Evolutionary conservation across 2,113 vertebrate genomes (phyloP).

Genomic region (Equus przewalskii): DNA sequence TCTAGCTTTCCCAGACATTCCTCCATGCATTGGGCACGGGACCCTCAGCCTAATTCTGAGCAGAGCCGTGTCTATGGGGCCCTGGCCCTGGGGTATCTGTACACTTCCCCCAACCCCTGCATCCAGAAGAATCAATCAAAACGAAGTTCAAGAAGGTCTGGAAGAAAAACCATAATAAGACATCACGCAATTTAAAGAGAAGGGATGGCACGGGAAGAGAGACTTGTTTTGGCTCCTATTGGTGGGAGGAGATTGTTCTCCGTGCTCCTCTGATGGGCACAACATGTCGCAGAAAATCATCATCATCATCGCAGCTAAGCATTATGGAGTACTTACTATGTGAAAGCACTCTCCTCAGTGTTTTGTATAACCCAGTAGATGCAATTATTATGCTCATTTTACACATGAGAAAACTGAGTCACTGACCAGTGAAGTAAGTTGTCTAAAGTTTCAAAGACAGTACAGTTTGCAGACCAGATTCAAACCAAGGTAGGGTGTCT

Average conservation of each 20-base stretch:
- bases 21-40: background rate
- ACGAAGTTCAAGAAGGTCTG: background rate
- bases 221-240: background rate
- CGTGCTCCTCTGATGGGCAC: background rate
- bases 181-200: background rate
- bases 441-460: background rate
- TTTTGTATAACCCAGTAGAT: background rate
- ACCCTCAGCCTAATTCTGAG: background rate
- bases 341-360: background rate
- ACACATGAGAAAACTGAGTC: too few species aligned
- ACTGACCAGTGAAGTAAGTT: background rate
- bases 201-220: background rate
- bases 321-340: background rate
- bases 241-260: background rate
- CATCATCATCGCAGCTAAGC: background rate
- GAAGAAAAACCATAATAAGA: background rate
- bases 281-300: background rate
- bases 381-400: background rate
- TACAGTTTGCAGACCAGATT: background rate
- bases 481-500: accelerated
- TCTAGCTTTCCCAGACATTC: too few species aligned
- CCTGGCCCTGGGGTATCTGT: background rate
- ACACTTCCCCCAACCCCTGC: background rate
- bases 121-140: background rate
- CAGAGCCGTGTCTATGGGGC: background rate